Base-by-base conservation (phyloP, 2,888 invertebrate species). In the Ochropacha duplaris region DNA sequence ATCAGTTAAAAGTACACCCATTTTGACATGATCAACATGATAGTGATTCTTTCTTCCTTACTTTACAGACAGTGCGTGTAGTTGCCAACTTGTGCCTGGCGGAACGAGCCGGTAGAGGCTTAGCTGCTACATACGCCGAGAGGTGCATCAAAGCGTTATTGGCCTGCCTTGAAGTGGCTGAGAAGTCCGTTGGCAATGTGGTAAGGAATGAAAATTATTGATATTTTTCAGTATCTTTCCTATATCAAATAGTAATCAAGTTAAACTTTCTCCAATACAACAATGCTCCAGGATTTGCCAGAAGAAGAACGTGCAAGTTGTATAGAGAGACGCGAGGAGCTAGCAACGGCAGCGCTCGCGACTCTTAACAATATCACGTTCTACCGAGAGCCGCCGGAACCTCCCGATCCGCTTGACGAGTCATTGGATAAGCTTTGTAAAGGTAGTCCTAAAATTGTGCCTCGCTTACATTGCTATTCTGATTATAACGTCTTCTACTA, bases 331-430 rank as follows among this genome's bases (percentile, higher is more conserved):
- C 94, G 94, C 66, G 95, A 96, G 71, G 97, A 97, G 81, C 84
- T 98, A 50, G 94, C 96, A 2, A 93, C 96, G 61, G 97, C 97
- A 5, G 95, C 96, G 14, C 87, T 97, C 51, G 96, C 97, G 9
- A 96, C 97, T 0, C 92, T 98, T 61, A 98, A 97, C 85, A 98
- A 98, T 85, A 90, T 98, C 56, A 97, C 97, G 2, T 98, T 95
- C 85, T 96, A 96, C 82, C 93, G 95, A 56, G 93, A 91, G 49
- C 83, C 84, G 71, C 88, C 78, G 54, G 87, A 71, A 56, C 86
- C 72, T 11, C 79, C 76, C 4, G 96, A 97, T 83, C 94, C 96
- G 0, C 94, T 96, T 57, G 91, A 96, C 60, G 95, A 96, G 22
- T 92, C 96, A 57, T 95, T 97, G 1, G 97, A 97, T 77, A 88